Conservation (phyloP, 2,797 vertebrate genomes). For the Macropodus opercularis region DNA sequence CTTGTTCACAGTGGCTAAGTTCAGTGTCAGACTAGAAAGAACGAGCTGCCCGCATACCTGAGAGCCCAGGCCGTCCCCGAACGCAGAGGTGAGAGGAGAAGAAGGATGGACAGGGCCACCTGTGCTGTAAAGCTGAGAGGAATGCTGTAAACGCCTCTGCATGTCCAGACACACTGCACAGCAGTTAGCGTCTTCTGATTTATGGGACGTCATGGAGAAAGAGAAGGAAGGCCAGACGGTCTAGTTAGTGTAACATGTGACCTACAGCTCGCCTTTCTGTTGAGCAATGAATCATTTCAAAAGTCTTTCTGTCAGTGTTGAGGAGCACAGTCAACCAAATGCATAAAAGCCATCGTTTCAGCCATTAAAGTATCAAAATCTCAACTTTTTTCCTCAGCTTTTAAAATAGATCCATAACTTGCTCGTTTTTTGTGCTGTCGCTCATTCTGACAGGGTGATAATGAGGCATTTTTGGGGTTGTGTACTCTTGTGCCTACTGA, state of each 20-base stretch:
- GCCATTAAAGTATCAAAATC: slow-evolving; percentile 3
- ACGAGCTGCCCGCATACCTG: slow-evolving; percentile 40
- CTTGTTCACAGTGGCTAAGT: slow-evolving; percentile 86
- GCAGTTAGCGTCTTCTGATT: slow-evolving; percentile 15
- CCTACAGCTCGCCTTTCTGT: too few species aligned
- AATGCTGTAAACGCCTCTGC: slow-evolving; percentile 52
- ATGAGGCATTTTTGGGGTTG: slow-evolving; percentile 40
- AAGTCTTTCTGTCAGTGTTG: background rate
- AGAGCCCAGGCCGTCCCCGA: background rate
- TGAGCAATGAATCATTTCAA: background rate
- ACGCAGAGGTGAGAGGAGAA: slow-evolving; percentile 7
- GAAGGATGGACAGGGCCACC: background rate
- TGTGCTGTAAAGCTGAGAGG: slow-evolving; percentile 47
- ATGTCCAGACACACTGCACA: slow-evolving; percentile 54
- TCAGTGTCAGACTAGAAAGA: slow-evolving; percentile 79
- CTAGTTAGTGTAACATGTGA: slow-evolving; percentile 8
- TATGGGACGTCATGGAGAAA: background rate
- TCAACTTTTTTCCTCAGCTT: slow-evolving; percentile 1
- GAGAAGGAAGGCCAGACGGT: background rate
- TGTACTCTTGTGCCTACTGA: slow-evolving; percentile 82
- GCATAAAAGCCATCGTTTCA: background rate
- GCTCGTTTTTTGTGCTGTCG: slow-evolving; percentile 15
- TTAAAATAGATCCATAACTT: slow-evolving; percentile 20
- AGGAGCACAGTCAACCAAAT: background rate
- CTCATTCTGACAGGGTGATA: slow-evolving; percentile 17